Evolutionary conservation across 1,140 invertebrate genomes (phyloP).

Genomic region (Neelides sp.): DNA sequence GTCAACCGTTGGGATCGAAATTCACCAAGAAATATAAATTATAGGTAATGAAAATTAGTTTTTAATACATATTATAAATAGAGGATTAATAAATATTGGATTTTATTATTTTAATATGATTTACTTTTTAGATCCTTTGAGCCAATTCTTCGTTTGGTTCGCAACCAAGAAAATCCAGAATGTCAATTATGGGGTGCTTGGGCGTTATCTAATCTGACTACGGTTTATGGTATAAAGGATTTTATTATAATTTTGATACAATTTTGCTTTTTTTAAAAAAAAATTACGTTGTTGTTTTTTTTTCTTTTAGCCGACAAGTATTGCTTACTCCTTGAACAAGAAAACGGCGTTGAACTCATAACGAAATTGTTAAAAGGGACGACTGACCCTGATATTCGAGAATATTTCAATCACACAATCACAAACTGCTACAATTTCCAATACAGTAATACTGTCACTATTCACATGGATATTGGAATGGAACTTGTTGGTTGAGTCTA

Average conservation of each 20-base stretch:
- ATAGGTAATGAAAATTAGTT: constrained; percentile 51
- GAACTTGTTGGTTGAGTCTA: too few species aligned
- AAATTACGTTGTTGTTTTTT: constrained; percentile 20
- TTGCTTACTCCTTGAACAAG: constrained; percentile 67
- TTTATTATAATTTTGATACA: constrained; percentile 5
- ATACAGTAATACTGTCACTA: too few species aligned
- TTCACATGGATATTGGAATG: too few species aligned
- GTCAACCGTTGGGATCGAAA: constrained; percentile 77
- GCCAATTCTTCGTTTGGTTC: constrained; percentile 70
- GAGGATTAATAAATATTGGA: constrained; percentile 4
- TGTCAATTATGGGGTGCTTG: constrained; percentile 95
- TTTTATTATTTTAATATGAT: constrained; percentile 9
- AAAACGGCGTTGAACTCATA: constrained; percentile 69
- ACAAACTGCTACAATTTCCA: too few species aligned
- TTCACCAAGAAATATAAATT: constrained; percentile 87
- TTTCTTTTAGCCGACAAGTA: constrained; percentile 67
- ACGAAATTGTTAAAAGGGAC: too few species aligned
- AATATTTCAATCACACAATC: too few species aligned
- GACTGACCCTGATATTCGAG: too few species aligned
- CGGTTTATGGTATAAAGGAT: constrained; percentile 75
- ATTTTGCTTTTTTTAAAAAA: not conserved
- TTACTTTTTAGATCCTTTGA: constrained; percentile 56
- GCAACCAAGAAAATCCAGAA: constrained; percentile 67
- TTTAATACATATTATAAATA: not conserved
- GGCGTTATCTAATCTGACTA: constrained; percentile 90